A percentile compares a stretch with the other conserved stretches of the same genome.
phyloP scores from a whole-genome alignment of 1,140 invertebrate species.

The Lepidotrigona ventralis region DNA sequence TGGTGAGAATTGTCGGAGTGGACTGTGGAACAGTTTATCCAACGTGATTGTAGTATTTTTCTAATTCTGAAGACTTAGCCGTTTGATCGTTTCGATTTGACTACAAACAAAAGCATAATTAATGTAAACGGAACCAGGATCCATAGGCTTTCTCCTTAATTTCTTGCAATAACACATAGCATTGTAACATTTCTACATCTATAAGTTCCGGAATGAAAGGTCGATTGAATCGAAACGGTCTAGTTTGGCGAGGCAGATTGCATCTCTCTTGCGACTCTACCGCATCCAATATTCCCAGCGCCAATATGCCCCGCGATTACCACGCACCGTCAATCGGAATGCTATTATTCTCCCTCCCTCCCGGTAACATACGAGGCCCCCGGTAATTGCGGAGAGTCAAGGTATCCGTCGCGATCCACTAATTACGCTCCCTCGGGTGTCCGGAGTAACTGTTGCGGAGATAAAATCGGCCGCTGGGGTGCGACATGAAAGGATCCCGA shows the following conservation, averaged over 20 bases:
- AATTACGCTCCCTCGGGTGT: constrained; percentile 25
- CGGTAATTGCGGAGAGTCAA: constrained; percentile 35
- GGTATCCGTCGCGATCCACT: constrained; percentile 34
- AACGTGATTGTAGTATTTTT: no score
- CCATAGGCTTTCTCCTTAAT: no score
- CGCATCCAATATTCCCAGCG: background rate
- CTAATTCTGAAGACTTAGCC: no score
- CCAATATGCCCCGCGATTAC: background rate
- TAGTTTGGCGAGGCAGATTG: constrained; percentile 2
- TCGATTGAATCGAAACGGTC: background rate
- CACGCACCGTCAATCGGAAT: background rate
- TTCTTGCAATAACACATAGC: no score
- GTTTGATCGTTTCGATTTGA: no score
- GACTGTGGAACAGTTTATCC: no score
- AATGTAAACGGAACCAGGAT: no score
- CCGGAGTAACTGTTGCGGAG: constrained; percentile 34
- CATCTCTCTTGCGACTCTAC: background rate
- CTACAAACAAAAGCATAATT: no score
- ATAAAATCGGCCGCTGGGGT: constrained; percentile 21
- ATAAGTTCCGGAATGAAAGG: background rate
- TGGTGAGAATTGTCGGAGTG: no score
- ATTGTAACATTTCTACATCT: no score
- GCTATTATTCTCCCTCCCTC: constrained; percentile 1
- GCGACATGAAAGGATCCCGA: constrained; percentile 24
- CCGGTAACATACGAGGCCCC: background rate